Evolutionary conservation across 2,888 invertebrate species (phyloP), one percentile per base, ranked within the genome.

Genomic region (Lepidochrysops patricia): DNA sequence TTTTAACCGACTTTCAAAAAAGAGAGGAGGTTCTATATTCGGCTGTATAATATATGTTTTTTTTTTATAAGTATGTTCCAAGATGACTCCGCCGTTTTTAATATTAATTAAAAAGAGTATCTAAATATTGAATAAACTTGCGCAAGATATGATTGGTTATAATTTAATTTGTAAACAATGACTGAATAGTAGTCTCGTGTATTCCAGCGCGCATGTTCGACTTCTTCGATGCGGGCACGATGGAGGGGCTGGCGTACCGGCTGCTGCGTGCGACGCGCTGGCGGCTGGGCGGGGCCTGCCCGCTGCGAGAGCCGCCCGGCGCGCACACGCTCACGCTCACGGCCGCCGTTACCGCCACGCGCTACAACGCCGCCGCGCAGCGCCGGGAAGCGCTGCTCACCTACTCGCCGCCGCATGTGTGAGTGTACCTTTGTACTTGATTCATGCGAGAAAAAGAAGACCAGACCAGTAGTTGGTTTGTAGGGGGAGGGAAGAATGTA

Each of bases 211-310:
- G 97, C 70, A 94, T 96, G 91, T 97, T 96, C 79, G 98, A 98
- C 86, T 97, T 95, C 90, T 96, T 98, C 85, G 98, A 98, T 88
- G 89, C 94, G 66, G 95, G 97, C 58, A 94, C 95, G 66, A 97
- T 98, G 98, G 97, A 97, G 82, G 95, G 96, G 0, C 90, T 98
- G 48, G 94, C 96, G 79, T 94, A 96, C 86, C 94, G 95, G 64
- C 86, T 98, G 68, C 82, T 93, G 60, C 92, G 93, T 64, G 79
- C 90, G 64, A 90, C 94, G 9, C 68, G 92, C 85, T 72, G 92
- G 93, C 76, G 92, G 84, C 70, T 74, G 87, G 93, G 73, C 91
- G 94, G 84, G 67, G 71, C 70, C 25, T 80, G 82, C 7, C 81
- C 79, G 63, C 76, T 83, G 68, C 78, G 76, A 57, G 86, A 84